Conservation (phyloP, 2,113 vertebrate species). For the Calonectris borealis region DNA sequence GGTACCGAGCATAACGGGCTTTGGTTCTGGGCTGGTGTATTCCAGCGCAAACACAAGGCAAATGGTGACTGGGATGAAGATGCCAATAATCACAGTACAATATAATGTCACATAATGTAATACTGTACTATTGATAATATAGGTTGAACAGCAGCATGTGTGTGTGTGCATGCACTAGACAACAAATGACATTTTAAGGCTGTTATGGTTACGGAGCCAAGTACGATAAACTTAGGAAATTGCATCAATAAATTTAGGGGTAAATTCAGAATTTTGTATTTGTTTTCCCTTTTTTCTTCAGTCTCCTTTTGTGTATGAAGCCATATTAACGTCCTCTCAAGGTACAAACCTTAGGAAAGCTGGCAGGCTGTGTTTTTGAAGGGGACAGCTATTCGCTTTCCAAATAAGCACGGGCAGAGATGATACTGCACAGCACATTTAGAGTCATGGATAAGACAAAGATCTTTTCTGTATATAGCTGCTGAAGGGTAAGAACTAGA, state of each 20-base stretch:
- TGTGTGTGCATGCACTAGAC: too few species aligned
- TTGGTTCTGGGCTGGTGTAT: not conserved
- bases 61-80: not conserved
- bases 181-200: not conserved
- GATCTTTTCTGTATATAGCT: not conserved
- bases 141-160: not conserved
- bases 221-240: not conserved
- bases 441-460: not conserved
- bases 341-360: not conserved
- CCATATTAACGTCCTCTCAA: not conserved
- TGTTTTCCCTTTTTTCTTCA: not conserved
- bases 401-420: not conserved
- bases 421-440: not conserved
- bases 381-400: not conserved
- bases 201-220: not conserved
- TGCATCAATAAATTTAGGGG: not conserved
- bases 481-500: not conserved
- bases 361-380: not conserved
- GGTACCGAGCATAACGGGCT: not conserved
- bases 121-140: not conserved
- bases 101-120: not conserved
- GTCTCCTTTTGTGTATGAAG: not conserved
- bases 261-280: not conserved
- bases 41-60: fast-evolving
- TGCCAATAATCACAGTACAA: not conserved